Conservation (phyloP, 30 jellyfish, hydroid and myxozoan genomes). For the Aurelia aurita region DNA sequence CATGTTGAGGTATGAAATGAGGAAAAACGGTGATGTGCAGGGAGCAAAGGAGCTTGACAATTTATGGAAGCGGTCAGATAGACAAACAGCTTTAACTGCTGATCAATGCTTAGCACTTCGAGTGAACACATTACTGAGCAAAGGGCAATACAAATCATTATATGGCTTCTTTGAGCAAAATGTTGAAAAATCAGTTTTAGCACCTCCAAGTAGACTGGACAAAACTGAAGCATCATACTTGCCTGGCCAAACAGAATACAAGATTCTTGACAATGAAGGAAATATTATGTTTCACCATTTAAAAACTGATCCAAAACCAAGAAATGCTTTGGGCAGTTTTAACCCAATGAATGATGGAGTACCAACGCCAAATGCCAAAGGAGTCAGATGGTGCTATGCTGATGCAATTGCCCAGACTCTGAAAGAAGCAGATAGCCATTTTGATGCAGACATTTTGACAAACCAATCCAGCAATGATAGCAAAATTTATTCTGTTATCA, state of each 20-base stretch:
- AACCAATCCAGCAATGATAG: neutral
- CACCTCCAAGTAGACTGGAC: neutral
- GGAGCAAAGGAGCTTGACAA: no score
- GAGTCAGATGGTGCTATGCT: neutral
- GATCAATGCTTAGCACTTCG: neutral
- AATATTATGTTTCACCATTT: neutral
- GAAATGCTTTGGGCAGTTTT: neutral
- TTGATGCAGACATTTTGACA: neutral
- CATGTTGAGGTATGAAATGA: no score
- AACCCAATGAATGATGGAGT: neutral
- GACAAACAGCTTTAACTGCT: no score
- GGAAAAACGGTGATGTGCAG: no score
- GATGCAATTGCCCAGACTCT: neutral
- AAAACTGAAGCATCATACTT: neutral
- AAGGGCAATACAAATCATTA: neutral
- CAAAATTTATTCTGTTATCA: neutral
- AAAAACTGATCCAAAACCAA: neutral
- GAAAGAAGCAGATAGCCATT: neutral
- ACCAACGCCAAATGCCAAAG: neutral
- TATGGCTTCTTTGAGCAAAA: neutral
- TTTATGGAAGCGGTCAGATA: no score
- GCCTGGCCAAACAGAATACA: neutral
- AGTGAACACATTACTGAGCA: neutral
- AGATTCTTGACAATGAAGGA: neutral
- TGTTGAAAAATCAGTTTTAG: neutral